Percentiles rank a stretch among this genome's conserved stretches.
Conservation (phyloP, 2,797 vertebrate genomes). For the Phoeniculus purpureus region DNA sequence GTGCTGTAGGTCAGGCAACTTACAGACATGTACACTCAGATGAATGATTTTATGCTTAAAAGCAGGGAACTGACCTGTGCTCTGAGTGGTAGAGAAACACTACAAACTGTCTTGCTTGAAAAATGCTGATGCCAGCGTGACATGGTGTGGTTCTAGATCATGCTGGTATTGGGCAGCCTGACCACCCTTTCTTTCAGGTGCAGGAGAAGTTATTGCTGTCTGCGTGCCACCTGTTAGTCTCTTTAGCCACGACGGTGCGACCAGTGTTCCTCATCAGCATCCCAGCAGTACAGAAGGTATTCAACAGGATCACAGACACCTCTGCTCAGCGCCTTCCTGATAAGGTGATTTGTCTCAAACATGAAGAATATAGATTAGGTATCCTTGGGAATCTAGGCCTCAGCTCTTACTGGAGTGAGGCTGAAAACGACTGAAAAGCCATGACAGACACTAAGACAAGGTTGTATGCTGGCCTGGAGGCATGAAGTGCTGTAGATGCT, state of each 20-base stretch:
- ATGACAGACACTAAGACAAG: background rate
- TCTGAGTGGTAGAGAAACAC: background rate
- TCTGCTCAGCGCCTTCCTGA: constrained; percentile 87
- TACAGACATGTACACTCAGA: background rate
- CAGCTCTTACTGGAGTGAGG: background rate
- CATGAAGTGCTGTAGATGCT: background rate
- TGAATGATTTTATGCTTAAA: background rate
- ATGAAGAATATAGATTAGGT: accelerated
- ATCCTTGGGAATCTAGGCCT: background rate
- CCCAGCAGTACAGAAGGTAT: constrained; percentile 93
- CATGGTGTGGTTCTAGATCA: too few relatives aligned
- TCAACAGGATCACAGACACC: constrained; percentile 91
- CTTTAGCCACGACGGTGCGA: constrained; percentile 92
- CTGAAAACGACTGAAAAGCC: background rate
- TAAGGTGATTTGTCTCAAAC: constrained; percentile 80
- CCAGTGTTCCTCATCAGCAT: constrained; percentile 93
- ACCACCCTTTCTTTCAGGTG: constrained; percentile 78
- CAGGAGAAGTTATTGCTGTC: constrained; percentile 95
- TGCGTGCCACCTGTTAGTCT: constrained; percentile 92
- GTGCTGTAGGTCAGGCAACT: background rate
- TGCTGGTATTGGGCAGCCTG: background rate
- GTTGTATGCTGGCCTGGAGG: background rate
- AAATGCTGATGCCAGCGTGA: accelerated
- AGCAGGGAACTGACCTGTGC: background rate
- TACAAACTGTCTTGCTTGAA: background rate